Evolutionary conservation across 2,888 invertebrate genomes (phyloP).

Genomic region (Apamea sordens): DNA sequence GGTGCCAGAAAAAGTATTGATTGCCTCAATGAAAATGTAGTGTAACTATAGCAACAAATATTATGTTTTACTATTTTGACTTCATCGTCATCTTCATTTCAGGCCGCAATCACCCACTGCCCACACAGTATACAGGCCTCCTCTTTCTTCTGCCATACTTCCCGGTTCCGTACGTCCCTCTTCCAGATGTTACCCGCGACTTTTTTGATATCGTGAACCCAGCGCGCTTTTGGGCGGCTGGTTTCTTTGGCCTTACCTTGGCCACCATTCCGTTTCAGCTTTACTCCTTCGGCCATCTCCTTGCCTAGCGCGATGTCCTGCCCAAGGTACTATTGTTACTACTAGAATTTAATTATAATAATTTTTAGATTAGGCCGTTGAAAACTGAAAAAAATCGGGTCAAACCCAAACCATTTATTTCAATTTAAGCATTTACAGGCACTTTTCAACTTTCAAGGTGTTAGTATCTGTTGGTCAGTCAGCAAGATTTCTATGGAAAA

Average conservation of each 20-base stretch:
- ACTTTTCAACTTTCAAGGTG: background rate
- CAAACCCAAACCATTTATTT: background rate
- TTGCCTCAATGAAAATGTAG: background rate
- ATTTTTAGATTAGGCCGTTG: background rate
- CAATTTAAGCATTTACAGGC: background rate
- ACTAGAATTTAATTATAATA: too few species aligned
- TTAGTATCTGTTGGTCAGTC: background rate
- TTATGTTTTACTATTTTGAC: background rate
- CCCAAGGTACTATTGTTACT: background rate
- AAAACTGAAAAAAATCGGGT: background rate
- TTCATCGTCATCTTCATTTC: background rate
- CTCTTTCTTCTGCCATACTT: too few species aligned
- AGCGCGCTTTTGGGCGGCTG: too few species aligned
- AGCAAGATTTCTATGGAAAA: background rate
- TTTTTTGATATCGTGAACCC: too few species aligned
- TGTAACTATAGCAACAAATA: background rate
- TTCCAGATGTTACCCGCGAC: too few species aligned
- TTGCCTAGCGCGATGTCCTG: too few species aligned
- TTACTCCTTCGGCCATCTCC: too few species aligned
- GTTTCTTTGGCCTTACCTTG: too few species aligned
- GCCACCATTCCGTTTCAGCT: too few species aligned
- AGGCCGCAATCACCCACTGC: too few species aligned
- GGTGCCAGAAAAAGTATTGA: constrained; percentile 17
- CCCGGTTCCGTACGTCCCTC: too few species aligned
- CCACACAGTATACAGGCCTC: too few species aligned